Evolutionary conservation across 2,113 vertebrate species (phyloP).

Genomic region (Tenrec ecaudatus): DNA sequence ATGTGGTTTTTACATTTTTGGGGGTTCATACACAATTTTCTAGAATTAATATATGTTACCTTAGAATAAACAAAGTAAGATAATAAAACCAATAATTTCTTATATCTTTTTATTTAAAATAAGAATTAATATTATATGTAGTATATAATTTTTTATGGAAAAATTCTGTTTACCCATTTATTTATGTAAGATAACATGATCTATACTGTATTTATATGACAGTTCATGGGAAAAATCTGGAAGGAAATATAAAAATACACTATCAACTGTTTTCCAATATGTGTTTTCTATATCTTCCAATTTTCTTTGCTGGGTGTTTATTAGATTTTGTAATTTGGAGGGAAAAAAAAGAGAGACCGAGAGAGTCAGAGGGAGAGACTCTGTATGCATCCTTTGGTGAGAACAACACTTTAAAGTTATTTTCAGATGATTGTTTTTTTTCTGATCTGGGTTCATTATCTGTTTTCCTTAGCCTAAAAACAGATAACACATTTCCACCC

Average conservation of each 20-base stretch:
- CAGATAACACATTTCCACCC: not conserved
- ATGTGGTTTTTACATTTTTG: not conserved
- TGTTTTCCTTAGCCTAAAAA: constrained; percentile 50
- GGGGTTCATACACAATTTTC: not conserved
- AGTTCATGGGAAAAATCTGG: constrained; percentile 18
- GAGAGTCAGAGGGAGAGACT: not conserved
- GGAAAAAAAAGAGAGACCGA: not conserved
- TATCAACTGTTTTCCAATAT: not conserved
- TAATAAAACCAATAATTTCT: constrained; percentile 13
- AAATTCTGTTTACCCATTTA: not conserved
- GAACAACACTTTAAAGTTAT: constrained; percentile 38
- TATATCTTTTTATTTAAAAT: not conserved
- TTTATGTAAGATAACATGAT: not conserved
- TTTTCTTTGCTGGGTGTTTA: constrained; percentile 10
- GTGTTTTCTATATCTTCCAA: constrained; percentile 12
- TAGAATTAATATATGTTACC: not conserved
- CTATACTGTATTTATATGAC: not conserved
- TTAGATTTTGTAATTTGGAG: constrained; percentile 11
- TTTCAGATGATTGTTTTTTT: constrained; percentile 42
- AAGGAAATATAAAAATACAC: not conserved
- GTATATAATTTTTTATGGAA: not conserved
- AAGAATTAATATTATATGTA: not conserved
- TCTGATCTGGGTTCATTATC: not conserved
- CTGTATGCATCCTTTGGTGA: not conserved
- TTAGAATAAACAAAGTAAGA: constrained; percentile 16